Evolutionary conservation across 1,140 invertebrate genomes (phyloP).

Genomic region (Hypsibius dujardini): DNA sequence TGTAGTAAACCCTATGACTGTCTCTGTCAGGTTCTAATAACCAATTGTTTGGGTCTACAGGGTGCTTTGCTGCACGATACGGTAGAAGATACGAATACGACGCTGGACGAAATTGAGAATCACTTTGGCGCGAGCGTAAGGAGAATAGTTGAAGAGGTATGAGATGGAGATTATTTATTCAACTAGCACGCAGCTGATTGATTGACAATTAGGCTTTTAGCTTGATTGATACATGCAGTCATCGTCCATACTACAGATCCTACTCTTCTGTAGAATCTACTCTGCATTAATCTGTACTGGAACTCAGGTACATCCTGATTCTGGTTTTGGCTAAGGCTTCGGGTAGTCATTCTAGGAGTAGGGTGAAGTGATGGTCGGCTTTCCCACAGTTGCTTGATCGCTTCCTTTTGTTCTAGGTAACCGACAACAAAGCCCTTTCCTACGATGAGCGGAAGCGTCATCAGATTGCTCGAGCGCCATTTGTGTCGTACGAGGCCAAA

Average conservation of each 20-base stretch:
- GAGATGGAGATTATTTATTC: too few species aligned
- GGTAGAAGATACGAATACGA: conserved; percentile 71
- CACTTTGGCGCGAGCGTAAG: conserved; percentile 48
- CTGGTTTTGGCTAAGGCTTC: too few species aligned
- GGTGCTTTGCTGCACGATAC: conserved; percentile 71
- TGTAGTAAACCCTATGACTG: conserved; percentile 10
- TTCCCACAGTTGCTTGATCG: not conserved
- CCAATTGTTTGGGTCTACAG: conserved; percentile 25
- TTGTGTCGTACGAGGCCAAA: conserved; percentile 46
- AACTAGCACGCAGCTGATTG: too few species aligned
- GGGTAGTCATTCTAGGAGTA: too few species aligned
- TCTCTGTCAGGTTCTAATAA: too few species aligned
- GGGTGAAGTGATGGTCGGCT: too few species aligned
- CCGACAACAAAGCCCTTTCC: conserved; percentile 55
- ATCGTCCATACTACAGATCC: too few species aligned
- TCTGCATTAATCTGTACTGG: too few species aligned
- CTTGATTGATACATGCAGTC: too few species aligned
- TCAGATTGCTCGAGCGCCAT: conserved; percentile 49
- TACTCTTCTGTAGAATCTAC: too few species aligned
- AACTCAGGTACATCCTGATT: too few species aligned
- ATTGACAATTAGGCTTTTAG: too few species aligned
- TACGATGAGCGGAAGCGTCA: conserved; percentile 47
- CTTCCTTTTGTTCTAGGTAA: conserved; percentile 38
- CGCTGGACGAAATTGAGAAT: conserved; percentile 50
- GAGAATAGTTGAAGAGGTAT: conserved; percentile 32